Evolutionary conservation across 2,113 vertebrate genomes (phyloP).

Genomic region (Percopsis transmontana): DNA sequence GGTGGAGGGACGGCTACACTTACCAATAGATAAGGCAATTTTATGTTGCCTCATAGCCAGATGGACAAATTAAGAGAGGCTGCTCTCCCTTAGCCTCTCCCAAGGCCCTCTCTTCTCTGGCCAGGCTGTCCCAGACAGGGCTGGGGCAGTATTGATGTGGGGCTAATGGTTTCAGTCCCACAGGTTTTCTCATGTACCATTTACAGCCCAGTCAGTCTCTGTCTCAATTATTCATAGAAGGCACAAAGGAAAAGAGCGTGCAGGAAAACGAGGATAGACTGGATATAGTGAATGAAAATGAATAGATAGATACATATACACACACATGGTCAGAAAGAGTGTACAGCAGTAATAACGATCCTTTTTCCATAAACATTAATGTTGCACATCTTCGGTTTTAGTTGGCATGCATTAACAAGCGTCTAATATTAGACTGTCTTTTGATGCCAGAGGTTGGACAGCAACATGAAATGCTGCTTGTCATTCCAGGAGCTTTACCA

Average conservation of each 20-base stretch:
- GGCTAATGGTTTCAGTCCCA: slow-evolving; percentile 72
- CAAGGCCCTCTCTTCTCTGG: slow-evolving; percentile 14
- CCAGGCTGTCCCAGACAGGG: not conserved
- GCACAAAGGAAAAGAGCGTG: slow-evolving; percentile 16
- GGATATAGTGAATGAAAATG: not conserved
- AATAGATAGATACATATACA: too few relatives aligned
- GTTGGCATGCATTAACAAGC: too few relatives aligned
- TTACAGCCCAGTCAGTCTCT: slow-evolving; percentile 44
- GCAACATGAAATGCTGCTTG: too few relatives aligned
- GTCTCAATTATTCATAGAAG: slow-evolving; percentile 82
- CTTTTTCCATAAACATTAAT: too few relatives aligned
- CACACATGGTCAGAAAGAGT: too few relatives aligned
- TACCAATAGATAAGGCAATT: too few relatives aligned
- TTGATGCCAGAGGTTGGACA: too few relatives aligned
- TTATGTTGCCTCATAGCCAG: not conserved
- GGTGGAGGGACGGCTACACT: too few relatives aligned
- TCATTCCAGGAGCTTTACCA: too few relatives aligned
- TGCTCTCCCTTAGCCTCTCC: slow-evolving; percentile 29
- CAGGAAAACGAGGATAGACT: slow-evolving; percentile 4
- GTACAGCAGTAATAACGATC: too few relatives aligned
- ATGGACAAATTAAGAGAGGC: not conserved
- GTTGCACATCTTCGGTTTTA: too few relatives aligned
- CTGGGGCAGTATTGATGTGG: slow-evolving; percentile 52
- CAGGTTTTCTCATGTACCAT: slow-evolving; percentile 68
- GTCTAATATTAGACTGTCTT: too few relatives aligned